Percentiles rank a stretch among this genome's conserved stretches.
These are phyloP conservation scores for Actenoides lindsayi DNA, from an alignment of 2,113 vertebrate genomes.

Conservation along the genomic window DNA sequence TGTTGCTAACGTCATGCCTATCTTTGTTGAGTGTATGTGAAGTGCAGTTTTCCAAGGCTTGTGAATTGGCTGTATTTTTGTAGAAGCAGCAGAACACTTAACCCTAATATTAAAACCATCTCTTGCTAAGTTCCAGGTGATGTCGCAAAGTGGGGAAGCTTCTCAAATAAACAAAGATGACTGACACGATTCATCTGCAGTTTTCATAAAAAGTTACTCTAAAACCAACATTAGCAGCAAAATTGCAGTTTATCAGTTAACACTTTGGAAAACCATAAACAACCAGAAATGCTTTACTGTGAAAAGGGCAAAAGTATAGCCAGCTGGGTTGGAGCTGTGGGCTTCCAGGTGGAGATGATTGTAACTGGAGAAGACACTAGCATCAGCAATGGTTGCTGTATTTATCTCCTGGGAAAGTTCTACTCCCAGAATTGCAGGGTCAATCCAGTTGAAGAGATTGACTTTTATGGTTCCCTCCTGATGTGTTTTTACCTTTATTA, in stretches of 20 bases:
- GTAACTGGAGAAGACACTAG: neutral
- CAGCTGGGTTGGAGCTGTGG: neutral
- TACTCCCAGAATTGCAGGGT: neutral
- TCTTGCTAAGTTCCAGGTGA: neutral
- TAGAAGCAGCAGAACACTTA: neutral
- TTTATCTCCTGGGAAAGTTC: neutral
- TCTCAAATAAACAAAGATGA: neutral
- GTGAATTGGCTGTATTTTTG: neutral
- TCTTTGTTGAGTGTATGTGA: neutral
- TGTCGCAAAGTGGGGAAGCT: neutral
- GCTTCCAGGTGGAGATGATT: neutral
- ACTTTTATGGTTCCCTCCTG: neutral
- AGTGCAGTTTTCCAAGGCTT: neutral
- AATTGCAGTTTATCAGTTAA: neutral
- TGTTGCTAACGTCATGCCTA: neutral
- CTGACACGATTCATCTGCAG: neutral
- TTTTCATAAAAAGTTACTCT: neutral
- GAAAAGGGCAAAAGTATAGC: neutral
- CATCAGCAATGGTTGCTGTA: neutral
- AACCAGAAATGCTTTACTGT: neutral
- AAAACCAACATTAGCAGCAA: neutral
- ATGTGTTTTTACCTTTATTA: neutral
- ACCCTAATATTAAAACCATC: neutral
- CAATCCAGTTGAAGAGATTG: neutral
- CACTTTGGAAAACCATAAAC: neutral